Percentiles rank a stretch among this genome's conserved stretches.
These are phyloP conservation scores for Rhagium mordax DNA, from an alignment of 2,888 invertebrate species.

Conservation along the genomic window DNA sequence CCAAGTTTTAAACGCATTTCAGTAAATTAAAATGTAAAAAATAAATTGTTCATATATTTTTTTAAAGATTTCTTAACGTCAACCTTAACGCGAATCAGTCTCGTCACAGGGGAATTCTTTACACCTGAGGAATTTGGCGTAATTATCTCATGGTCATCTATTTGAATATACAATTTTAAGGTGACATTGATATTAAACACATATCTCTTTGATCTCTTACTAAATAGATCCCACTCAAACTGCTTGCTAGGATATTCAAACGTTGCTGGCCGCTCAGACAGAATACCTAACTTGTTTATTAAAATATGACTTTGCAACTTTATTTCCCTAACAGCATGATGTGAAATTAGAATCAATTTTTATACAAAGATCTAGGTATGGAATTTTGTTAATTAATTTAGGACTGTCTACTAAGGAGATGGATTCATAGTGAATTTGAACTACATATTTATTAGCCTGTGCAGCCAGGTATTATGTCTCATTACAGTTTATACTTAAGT, in stretches of 20 bases:
- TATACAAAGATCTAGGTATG: too few relatives aligned
- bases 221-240: not conserved
- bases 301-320: not conserved
- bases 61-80: not conserved
- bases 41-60: not conserved
- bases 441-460: too few relatives aligned
- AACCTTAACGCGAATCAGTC: not conserved
- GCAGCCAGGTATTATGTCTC: too few relatives aligned
- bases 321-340: not conserved
- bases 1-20: too few relatives aligned
- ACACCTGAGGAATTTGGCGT: not conserved
- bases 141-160: not conserved
- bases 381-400: too few relatives aligned
- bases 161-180: not conserved
- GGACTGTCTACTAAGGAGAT: too few relatives aligned
- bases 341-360: too few relatives aligned
- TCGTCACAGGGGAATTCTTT: not conserved
- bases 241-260: not conserved
- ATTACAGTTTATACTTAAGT: too few relatives aligned
- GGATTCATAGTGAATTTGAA: too few relatives aligned
- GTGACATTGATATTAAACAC: not conserved
- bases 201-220: not conserved
- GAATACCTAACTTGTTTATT: not conserved
- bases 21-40: too few relatives aligned
- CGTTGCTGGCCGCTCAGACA: not conserved